These are phyloP conservation scores for Verasper variegatus DNA, from an alignment of 2,113 vertebrate genomes.

Conservation along the genomic window DNA sequence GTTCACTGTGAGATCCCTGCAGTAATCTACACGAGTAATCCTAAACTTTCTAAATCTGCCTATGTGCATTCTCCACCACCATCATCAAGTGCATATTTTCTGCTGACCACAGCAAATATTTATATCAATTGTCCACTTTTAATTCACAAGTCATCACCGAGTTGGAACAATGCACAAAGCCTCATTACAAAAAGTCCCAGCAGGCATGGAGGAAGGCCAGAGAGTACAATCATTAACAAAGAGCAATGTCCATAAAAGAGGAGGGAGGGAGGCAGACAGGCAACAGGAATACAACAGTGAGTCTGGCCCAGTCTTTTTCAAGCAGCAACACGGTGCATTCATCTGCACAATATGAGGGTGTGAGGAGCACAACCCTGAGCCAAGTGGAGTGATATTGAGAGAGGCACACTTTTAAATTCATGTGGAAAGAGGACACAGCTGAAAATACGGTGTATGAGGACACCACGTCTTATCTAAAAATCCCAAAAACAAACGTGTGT, in stretches of 20 bases:
- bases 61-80: too few relatives aligned
- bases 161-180: neutral
- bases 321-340: slow-evolving; percentile 24
- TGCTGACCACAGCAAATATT: neutral
- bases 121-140: neutral
- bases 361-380: neutral
- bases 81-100: too few relatives aligned
- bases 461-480: neutral
- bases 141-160: neutral
- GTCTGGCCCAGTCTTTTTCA: slow-evolving; percentile 7
- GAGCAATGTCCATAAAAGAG: slow-evolving; percentile 36
- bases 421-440: neutral
- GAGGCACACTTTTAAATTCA: neutral
- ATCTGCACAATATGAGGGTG: slow-evolving; percentile 20
- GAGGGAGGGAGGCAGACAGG: slow-evolving; percentile 3
- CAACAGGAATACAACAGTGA: neutral
- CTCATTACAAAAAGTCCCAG: neutral
- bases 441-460: neutral
- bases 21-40: neutral
- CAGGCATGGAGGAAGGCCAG: slow-evolving; percentile 2
- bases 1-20: neutral
- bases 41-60: neutral
- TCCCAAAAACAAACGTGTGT: slow-evolving; percentile 9
- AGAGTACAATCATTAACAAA: slow-evolving; percentile 49
- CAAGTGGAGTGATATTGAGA: neutral